Evolutionary conservation across 2,113 vertebrate species (phyloP), one percentile per base, ranked within the genome.

Genomic region (Onychorhynchus coronatus): DNA sequence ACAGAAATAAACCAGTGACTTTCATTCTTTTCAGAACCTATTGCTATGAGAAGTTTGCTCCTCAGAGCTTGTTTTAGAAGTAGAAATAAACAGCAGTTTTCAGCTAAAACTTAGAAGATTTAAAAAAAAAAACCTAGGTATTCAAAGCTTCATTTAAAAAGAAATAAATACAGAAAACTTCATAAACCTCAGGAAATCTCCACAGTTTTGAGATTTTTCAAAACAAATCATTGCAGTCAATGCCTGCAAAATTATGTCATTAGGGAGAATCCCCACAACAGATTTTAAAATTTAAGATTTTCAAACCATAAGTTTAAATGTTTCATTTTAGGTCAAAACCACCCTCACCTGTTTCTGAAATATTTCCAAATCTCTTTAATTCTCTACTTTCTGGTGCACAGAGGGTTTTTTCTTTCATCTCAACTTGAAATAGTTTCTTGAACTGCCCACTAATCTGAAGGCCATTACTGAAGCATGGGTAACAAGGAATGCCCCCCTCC

Each of bases 201-300:
- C 6, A 37, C 24, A 24, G 31, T 24, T 49, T 70, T 88, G 58
- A 77, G 31, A 73, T 85, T 73, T 88, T 76, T 11, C 56, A 85
- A 85, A 83, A 72, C 12, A 56, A 79, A 37, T 27, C 0, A 8
- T 72, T 85, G 25, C 24, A 52, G 19, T 18, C 31, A 56, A 41
- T n/a, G 8, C 8, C 37, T 65, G 19, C 9, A 73, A 76, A 73
- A 41, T 31, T 4, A 19, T 85, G 68, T 83, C 8, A 18, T 42
- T 42, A 3, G 4, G 6, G 24, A 67, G 4, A 3, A 68, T 23
- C 1, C 3, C 12, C 12, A 76, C 7, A 50, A 61, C 0, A 0
- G 39, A 52, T 46, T 88, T 88, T 76, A 28, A 88, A 93, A 66
- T 19, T 5, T 9, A 18, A 52, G 18, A 23, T 68, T 86, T 76